Evolutionary conservation across 2,888 invertebrate genomes (phyloP).

Genomic region (Ornithoptera alexandrae): DNA sequence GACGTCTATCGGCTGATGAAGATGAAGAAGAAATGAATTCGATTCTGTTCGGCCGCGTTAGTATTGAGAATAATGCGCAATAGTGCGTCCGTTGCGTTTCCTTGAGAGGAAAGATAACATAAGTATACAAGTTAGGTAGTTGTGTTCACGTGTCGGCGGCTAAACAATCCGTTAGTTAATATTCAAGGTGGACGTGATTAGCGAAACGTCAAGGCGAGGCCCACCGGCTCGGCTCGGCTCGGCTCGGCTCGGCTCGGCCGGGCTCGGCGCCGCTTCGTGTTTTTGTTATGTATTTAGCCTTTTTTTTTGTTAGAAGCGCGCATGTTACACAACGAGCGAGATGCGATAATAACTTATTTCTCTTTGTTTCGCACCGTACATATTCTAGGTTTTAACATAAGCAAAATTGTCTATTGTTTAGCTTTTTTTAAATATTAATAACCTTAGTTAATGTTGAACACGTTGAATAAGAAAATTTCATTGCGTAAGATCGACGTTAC

Average conservation of each 20-base stretch:
- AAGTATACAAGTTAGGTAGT: constrained; percentile 30
- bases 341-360: neutral
- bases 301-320: constrained; percentile 11
- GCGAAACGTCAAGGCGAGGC: constrained; percentile 71
- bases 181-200: constrained; percentile 77
- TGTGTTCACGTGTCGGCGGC: constrained; percentile 35
- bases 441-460: neutral
- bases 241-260: neutral
- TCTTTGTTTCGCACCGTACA: neutral
- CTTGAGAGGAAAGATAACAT: constrained; percentile 36
- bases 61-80: constrained; percentile 5
- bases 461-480: neutral
- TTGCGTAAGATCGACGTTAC: neutral
- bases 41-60: no score
- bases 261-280: constrained; percentile 23
- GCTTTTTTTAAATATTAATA: neutral
- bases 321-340: constrained; percentile 13
- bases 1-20: no score
- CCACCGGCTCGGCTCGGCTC: constrained; percentile 44
- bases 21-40: no score
- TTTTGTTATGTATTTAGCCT: constrained; percentile 19
- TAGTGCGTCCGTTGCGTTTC: constrained; percentile 30
- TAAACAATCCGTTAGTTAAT: constrained; percentile 72
- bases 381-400: no score
- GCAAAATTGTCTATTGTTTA: neutral